Percentiles rank a stretch among this genome's conserved stretches.
Evolutionary conservation across 35 echinoderm and acorn worm genomes (phyloP).

Genomic region (Chiridota heheva): DNA sequence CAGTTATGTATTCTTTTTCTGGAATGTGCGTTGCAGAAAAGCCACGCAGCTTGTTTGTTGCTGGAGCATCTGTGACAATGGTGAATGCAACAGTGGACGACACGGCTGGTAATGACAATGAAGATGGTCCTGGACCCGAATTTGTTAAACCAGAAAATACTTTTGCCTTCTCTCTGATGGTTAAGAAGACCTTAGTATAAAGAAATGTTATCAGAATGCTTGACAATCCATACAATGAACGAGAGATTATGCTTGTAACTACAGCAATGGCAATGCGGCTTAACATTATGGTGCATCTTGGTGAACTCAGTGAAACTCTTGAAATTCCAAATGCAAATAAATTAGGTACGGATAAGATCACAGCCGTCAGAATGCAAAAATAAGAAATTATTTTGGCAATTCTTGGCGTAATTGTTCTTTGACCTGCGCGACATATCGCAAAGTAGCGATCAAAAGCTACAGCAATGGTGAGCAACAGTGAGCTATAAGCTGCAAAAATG

Average conservation of each 20-base stretch:
- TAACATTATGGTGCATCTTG: neutral
- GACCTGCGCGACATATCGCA: slow-evolving; percentile 6
- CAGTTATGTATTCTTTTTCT: neutral
- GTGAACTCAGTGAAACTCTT: neutral
- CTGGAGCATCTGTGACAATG: neutral
- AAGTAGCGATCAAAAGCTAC: slow-evolving; percentile 12
- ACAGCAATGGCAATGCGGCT: neutral
- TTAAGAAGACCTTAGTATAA: slow-evolving; percentile 1
- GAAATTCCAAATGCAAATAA: neutral
- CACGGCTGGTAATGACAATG: too few species aligned
- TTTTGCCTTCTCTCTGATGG: slow-evolving; percentile 11
- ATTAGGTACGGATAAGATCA: neutral
- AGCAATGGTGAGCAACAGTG: neutral
- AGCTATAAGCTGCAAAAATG: slow-evolving; percentile 9
- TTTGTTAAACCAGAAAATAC: neutral
- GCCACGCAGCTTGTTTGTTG: neutral
- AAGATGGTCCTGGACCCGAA: neutral
- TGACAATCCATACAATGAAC: neutral
- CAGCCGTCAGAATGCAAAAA: neutral
- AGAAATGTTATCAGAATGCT: neutral
- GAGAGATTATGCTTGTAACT: neutral
- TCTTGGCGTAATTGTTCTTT: neutral
- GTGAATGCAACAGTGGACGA: neutral
- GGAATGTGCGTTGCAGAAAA: neutral
- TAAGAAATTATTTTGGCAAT: neutral